Percentiles rank a stretch among this genome's conserved stretches.
Evolutionary conservation across 2,797 vertebrate species (phyloP).

Genomic region (Phyllotis vaccarum): DNA sequence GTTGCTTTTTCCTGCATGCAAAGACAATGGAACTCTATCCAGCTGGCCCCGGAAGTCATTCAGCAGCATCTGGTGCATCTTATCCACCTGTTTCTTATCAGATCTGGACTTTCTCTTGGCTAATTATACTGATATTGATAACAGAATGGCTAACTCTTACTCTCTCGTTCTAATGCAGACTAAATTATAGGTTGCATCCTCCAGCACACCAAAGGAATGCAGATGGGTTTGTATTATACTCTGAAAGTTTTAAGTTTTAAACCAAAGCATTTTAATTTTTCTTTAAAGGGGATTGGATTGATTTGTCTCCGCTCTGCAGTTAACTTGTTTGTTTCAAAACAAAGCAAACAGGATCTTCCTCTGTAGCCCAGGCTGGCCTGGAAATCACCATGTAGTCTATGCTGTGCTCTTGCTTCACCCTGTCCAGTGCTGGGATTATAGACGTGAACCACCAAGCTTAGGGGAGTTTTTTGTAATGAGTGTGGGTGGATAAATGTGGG

Average conservation of each 20-base stretch:
- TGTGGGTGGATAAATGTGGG: not conserved
- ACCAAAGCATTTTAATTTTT: slow-evolving; percentile 21
- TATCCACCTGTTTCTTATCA: not conserved
- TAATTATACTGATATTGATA: not conserved
- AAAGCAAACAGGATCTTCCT: not conserved
- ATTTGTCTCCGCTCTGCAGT: not conserved
- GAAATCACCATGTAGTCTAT: not conserved
- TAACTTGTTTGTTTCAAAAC: not conserved
- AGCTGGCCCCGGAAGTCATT: not conserved
- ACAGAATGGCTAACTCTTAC: not conserved
- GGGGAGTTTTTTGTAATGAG: not conserved
- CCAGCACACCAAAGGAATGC: not conserved
- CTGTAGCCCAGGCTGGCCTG: not conserved
- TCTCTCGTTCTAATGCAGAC: not conserved
- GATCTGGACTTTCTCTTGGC: not conserved
- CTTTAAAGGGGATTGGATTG: slow-evolving; percentile 27
- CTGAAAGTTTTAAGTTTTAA: slow-evolving; percentile 33
- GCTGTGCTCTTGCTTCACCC: not conserved
- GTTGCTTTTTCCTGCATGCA: not conserved
- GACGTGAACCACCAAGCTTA: not conserved
- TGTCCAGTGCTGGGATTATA: not conserved
- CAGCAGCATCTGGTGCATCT: not conserved
- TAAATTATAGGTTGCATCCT: not conserved
- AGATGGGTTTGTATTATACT: not conserved
- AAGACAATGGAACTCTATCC: not conserved